A percentile compares a stretch with the other conserved stretches of the same genome.
These are phyloP conservation scores for Psix sp. DNA, from an alignment of 1,140 invertebrate genomes.

Conservation along the genomic window DNA sequence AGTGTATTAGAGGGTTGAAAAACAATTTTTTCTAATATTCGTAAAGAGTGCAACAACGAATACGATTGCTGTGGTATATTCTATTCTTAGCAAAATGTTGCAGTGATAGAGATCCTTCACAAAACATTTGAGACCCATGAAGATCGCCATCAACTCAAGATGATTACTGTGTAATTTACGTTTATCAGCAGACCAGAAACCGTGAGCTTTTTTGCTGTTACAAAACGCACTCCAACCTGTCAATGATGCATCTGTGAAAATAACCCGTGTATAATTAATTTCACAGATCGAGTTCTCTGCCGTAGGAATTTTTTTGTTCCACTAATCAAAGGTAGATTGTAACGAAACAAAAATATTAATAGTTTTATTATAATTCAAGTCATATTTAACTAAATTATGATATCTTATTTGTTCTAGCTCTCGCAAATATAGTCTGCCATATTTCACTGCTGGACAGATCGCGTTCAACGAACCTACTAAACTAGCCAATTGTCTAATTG, in stretches of 20 bases:
- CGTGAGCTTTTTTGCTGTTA: conserved; percentile 1
- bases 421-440: conserved; percentile 5
- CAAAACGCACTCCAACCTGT: conserved; percentile 19
- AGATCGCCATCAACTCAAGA: not conserved
- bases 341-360: not conserved
- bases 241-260: conserved; percentile 19
- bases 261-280: not conserved
- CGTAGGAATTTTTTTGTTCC: conserved; percentile 1
- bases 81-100: not conserved
- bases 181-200: conserved; percentile 13
- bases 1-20: conserved; percentile 22
- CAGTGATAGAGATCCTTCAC: conserved; percentile 1
- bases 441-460: not conserved
- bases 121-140: conserved; percentile 14
- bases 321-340: conserved; percentile 7
- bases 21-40: conserved; percentile 2
- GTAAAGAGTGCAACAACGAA: too few relatives aligned
- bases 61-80: conserved; percentile 14
- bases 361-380: not conserved
- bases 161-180: conserved; percentile 4
- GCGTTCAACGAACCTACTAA: not conserved
- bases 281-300: not conserved
- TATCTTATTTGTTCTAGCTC: conserved; percentile 1
- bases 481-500: conserved; percentile 7
- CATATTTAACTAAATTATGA: not conserved